Conservation (phyloP, 2,113 vertebrate genomes). For the Phylloscopus trochilus region DNA sequence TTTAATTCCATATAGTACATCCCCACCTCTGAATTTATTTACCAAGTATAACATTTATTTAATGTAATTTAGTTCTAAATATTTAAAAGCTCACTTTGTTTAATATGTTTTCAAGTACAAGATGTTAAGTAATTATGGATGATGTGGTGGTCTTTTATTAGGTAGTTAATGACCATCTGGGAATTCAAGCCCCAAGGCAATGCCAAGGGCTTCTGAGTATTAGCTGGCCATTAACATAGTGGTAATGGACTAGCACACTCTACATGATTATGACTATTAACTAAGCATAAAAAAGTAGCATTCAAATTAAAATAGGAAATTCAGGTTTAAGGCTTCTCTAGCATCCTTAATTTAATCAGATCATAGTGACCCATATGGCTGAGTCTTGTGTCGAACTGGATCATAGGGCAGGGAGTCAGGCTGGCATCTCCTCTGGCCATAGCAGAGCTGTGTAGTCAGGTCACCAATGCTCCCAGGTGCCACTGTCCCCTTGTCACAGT, state of each 20-base stretch:
- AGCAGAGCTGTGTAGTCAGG: neutral
- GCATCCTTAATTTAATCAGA: slow-evolving; percentile 56
- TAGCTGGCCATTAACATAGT: slow-evolving; percentile 65
- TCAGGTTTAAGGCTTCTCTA: slow-evolving; percentile 55
- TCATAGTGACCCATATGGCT: slow-evolving; percentile 50
- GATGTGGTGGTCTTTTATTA: slow-evolving; percentile 77
- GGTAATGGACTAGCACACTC: slow-evolving; percentile 66
- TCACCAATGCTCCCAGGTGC: neutral
- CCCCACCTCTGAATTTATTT: slow-evolving; percentile 67
- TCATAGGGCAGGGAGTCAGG: neutral
- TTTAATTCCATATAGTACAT: slow-evolving; percentile 71
- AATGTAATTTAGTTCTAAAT: slow-evolving; percentile 73
- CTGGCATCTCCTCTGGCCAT: neutral
- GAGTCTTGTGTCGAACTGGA: slow-evolving; percentile 20
- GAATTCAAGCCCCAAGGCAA: slow-evolving; percentile 70
- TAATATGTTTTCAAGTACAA: slow-evolving; percentile 75
- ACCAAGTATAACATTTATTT: slow-evolving; percentile 74
- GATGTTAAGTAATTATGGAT: slow-evolving; percentile 74
- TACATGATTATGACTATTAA: slow-evolving; percentile 68
- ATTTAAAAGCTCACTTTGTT: slow-evolving; percentile 76
- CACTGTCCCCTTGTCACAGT: neutral
- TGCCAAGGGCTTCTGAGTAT: slow-evolving; percentile 66
- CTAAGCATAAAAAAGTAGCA: slow-evolving; percentile 57
- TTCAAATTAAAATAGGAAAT: slow-evolving; percentile 59
- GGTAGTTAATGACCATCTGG: slow-evolving; percentile 72